Evolutionary conservation across 2,113 vertebrate genomes (phyloP), one percentile per base, ranked within the genome.

Genomic region (Malurus elegans): DNA sequence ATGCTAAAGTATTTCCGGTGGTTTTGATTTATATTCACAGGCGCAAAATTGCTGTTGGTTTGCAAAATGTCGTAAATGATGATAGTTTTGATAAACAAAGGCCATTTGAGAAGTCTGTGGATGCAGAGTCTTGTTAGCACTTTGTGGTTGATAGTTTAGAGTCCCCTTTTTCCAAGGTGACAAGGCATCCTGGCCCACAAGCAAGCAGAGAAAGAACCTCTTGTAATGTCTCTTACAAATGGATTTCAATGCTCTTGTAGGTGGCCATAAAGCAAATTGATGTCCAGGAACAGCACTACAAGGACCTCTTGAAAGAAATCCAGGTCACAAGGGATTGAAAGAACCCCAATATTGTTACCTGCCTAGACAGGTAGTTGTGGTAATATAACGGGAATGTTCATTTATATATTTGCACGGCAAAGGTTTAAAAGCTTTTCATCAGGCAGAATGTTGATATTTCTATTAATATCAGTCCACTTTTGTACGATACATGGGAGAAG

Each of bases 221-320:
- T 56, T 66, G 62, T 6, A 25, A 56, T 6, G 17, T 26, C 51
- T 57, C 51, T 31, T 32, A 29, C n/a, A 12, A 26, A 47, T 0
- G 45, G 32, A 20, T 84, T 88, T 88, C 62, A 13, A 80, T 79
- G 24, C 88, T 67, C 18, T 95, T 97, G 96, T 95, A 99, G 99
- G 99, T 99, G 98, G 99, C 99, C 60, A 98, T 99, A 96, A 99
- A 99, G 91, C 98, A 99, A 97, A 99, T 99, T 98, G 99, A 99
- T 96, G 98, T 99, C 54, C 98, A 99, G 95, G 98, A 99, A 88
- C 99, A 99, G 96, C 98, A 98, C 92, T 99, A 99, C 97, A 98
- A 99, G 94, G 98, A 99, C 97, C 97, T 99, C 97, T 98, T 99
- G 97, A 99, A 99, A 96, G 99, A 99, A 98, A 98, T 99, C 96